Evolutionary conservation across 1,140 invertebrate genomes (phyloP).

Genomic region (Streblospio benedicti): DNA sequence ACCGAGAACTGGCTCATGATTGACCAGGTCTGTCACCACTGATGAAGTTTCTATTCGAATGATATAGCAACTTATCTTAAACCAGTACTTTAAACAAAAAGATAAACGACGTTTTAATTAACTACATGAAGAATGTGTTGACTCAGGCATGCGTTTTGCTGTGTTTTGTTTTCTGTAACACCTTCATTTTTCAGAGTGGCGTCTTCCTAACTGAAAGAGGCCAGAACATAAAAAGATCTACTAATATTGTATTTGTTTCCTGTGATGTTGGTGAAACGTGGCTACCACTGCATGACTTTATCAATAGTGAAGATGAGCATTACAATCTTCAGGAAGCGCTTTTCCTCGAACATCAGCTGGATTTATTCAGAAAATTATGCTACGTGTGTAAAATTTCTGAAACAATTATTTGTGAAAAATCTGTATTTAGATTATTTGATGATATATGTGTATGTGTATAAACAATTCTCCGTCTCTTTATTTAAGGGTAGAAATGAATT

Average conservation of each 20-base stretch:
- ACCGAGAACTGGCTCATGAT: constrained; percentile 39
- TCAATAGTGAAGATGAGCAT: constrained; percentile 11
- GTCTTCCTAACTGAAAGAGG: constrained; percentile 12
- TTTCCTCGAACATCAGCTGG: constrained; percentile 39
- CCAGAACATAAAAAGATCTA: constrained; percentile 8
- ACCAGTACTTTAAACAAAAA: too few species aligned
- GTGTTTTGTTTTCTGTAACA: too few species aligned
- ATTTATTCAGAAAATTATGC: constrained; percentile 38
- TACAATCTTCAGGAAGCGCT: constrained; percentile 27
- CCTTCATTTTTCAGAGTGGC: background rate
- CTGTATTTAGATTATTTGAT: background rate
- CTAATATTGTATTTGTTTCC: constrained; percentile 24
- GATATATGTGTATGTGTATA: background rate
- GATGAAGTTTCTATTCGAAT: too few species aligned
- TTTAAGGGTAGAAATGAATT: constrained; percentile 40
- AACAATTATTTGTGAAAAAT: background rate
- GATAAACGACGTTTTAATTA: too few species aligned
- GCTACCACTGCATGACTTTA: constrained; percentile 34
- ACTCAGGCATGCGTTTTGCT: too few species aligned
- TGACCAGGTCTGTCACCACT: background rate
- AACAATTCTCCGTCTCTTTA: background rate
- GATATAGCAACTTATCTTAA: too few species aligned
- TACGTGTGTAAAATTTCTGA: constrained; percentile 27
- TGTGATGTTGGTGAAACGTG: constrained; percentile 31
- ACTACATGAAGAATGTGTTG: too few species aligned